Evolutionary conservation across 2,113 vertebrate species (phyloP).

Genomic region (Apistogramma diplotaenia): DNA sequence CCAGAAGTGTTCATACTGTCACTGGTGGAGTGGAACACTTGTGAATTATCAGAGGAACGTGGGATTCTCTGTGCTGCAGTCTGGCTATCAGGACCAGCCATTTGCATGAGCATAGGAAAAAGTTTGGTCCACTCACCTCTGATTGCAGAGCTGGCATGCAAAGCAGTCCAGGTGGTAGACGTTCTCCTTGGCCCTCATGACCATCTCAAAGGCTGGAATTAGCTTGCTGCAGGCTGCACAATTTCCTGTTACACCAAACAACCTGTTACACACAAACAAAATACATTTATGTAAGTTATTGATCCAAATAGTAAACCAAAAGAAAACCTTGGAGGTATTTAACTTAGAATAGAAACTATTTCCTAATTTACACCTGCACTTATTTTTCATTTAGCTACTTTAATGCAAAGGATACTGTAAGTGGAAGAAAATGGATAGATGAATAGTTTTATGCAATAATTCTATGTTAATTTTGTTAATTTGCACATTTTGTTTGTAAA

Average conservation of each 20-base stretch:
- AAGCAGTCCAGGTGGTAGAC: conserved; percentile 99
- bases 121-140: conserved; percentile 83
- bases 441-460: not conserved
- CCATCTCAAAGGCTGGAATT: conserved; percentile 99
- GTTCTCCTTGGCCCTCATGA: conserved; percentile 98
- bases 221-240: conserved; percentile 98
- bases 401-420: too few species aligned
- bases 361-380: not conserved
- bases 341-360: not conserved
- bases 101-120: not conserved
- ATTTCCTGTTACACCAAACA: conserved; percentile 97
- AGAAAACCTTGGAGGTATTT: not conserved
- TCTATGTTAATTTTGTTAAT: not conserved
- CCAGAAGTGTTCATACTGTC: not conserved
- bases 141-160: conserved; percentile 98
- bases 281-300: not conserved
- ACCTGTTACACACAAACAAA: conserved; percentile 72
- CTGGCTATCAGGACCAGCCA: not conserved
- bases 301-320: not conserved
- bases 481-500: not conserved
- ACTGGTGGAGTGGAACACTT: not conserved
- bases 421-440: too few species aligned
- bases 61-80: not conserved
- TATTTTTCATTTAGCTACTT: not conserved
- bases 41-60: not conserved